A percentile compares a stretch with the other conserved stretches of the same genome.
Conservation (phyloP, 2,888 invertebrate species). For the Xestobium rufovillosum region DNA sequence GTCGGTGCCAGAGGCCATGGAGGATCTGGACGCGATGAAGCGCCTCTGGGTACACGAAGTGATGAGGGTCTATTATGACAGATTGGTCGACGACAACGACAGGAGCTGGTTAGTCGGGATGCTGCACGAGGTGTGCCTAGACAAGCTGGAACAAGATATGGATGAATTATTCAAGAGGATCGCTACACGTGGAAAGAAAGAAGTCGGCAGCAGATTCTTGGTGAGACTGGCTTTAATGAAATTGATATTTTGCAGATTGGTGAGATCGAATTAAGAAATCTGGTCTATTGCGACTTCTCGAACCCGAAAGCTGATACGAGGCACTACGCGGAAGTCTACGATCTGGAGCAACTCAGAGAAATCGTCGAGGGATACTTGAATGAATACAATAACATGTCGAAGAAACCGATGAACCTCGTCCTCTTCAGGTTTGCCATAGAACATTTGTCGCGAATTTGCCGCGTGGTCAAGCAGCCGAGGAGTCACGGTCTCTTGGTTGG, state of each 20-base stretch:
- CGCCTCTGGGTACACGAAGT: slow-evolving; percentile 93
- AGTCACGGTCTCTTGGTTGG: slow-evolving; percentile 82
- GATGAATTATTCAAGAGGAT: slow-evolving; percentile 64
- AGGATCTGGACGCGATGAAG: slow-evolving; percentile 77
- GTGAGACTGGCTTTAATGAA: too few species aligned
- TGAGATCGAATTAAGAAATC: slow-evolving; percentile 72
- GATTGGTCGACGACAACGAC: slow-evolving; percentile 78
- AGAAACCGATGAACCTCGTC: slow-evolving; percentile 93
- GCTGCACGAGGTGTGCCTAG: slow-evolving; percentile 53
- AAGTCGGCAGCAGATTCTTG: not conserved
- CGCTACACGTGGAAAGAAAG: slow-evolving; percentile 34
- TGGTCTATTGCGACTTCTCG: slow-evolving; percentile 91
- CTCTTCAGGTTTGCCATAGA: slow-evolving; percentile 90
- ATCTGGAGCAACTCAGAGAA: slow-evolving; percentile 69
- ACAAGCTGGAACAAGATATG: slow-evolving; percentile 59
- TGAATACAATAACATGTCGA: slow-evolving; percentile 92
- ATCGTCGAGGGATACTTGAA: slow-evolving; percentile 84
- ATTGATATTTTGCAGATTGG: slow-evolving; percentile 64
- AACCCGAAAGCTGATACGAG: slow-evolving; percentile 88
- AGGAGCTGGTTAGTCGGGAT: slow-evolving; percentile 72
- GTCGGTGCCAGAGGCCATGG: slow-evolving; percentile 88
- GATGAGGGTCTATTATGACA: slow-evolving; percentile 85
- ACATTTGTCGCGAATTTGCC: slow-evolving; percentile 84
- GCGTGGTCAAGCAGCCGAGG: slow-evolving; percentile 85
- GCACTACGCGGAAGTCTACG: slow-evolving; percentile 80